phyloP scores from a whole-genome alignment of 2,113 vertebrate genomes.

The Oncorhynchus nerka region DNA sequence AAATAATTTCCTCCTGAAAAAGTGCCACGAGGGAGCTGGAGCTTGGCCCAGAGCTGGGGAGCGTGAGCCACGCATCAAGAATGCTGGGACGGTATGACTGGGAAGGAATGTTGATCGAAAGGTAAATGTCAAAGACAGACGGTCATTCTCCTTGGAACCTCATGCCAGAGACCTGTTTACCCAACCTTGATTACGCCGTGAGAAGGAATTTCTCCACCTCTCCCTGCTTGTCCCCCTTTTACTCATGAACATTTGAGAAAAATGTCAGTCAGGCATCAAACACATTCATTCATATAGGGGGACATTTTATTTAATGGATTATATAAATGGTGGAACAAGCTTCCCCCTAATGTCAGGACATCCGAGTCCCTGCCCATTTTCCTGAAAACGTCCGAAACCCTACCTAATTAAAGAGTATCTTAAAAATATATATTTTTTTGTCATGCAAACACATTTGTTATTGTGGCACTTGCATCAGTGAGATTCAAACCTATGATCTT shows the following conservation, averaged over 20 bases:
- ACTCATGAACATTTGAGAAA: conserved; percentile 3
- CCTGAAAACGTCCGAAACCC: too few relatives aligned
- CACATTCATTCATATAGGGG: background rate
- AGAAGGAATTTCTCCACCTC: conserved; percentile 38
- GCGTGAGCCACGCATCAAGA: conserved; percentile 65
- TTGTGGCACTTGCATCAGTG: too few relatives aligned
- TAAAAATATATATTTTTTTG: too few relatives aligned
- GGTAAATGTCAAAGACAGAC: conserved; percentile 76
- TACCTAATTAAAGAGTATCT: too few relatives aligned
- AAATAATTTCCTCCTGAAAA: conserved; percentile 76
- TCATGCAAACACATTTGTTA: too few relatives aligned
- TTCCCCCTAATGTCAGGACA: too few relatives aligned
- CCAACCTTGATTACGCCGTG: conserved; percentile 53
- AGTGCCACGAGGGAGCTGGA: conserved; percentile 49
- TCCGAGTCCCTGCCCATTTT: too few relatives aligned
- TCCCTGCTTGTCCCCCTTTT: background rate
- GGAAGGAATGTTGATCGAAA: conserved; percentile 56
- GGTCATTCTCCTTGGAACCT: conserved; percentile 39
- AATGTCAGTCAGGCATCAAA: conserved; percentile 24
- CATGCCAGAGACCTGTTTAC: conserved; percentile 61
- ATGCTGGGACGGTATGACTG: conserved; percentile 60
- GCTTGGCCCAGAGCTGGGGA: conserved; percentile 53
- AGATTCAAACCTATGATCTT: too few relatives aligned
- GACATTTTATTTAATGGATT: background rate
- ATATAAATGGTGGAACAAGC: too few relatives aligned